Evolutionary conservation across 2,888 invertebrate genomes (phyloP), one percentile per base, ranked within the genome.

Genomic region (Eilema griseolum): DNA sequence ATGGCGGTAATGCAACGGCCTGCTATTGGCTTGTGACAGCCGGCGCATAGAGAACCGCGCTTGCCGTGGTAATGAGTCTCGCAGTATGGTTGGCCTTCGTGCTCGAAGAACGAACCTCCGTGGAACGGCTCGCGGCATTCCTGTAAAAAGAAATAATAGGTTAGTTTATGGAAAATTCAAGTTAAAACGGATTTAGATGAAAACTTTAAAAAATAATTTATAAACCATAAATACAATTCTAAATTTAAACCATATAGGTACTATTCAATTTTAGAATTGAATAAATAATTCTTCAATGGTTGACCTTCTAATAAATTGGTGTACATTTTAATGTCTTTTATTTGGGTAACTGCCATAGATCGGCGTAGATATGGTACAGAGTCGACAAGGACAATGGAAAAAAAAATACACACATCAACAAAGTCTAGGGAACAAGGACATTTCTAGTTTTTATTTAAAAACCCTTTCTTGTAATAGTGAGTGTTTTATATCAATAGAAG

Each of bases 21-120:
- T 67, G 98, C 98, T 86, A 99, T 99, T 23, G 99, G 99, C 89
- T 99, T 99, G 91, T 99, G 98, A 92, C 99, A 99, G 76, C 99
- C 99, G 75, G 99, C 99, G 93, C 99, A 99, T 10, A 99, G 96
- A 0, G 99, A 99, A 68, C 99, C 99, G 41, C 99, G 96, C 90
- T 99, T 98, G 79, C 98, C 98, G 94, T 99, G 99, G 94, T 99
- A 99, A 93, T 99, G 99, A 0, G 99, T 99, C 95, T 99, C 99
- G 93, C 99, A 99, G 93, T 99, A 99, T 0, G 99, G 99, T 84
- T 98, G 97, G 23, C 99, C 99, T 90, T 99, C 99, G 93, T 99
- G 99, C 93, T 99, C 99, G 94, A 99, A 99, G 96, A 99, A 99
- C 64, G 99, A 99, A 1, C 99, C 99, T 31, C 98, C 99, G 89